phyloP scores from a whole-genome alignment of 2,888 invertebrate genomes.

The Drosophila demipolita region DNA sequence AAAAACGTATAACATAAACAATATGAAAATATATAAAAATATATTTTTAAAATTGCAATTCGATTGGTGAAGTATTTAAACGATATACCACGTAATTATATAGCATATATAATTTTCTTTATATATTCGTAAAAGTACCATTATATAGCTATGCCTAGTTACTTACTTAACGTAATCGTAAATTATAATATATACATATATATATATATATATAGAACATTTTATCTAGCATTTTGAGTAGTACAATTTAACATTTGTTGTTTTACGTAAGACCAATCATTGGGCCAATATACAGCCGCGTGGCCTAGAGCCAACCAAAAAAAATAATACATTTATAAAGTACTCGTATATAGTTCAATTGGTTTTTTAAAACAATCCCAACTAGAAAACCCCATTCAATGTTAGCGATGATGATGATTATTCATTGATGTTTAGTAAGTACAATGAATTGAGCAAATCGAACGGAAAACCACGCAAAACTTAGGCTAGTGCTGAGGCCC shows the following conservation, averaged over 20 bases:
- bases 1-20: conserved; percentile 28
- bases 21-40: conserved; percentile 5
- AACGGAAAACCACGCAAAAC: conserved; percentile 22
- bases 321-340: conserved; percentile 20
- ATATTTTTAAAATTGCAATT: conserved; percentile 47
- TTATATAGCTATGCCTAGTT: conserved; percentile 71
- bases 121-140: conserved; percentile 55
- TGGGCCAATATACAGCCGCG: conserved; percentile 43
- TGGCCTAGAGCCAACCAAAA: conserved; percentile 31
- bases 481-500: conserved; percentile 70
- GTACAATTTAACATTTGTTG: conserved; percentile 71
- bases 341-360: conserved; percentile 38
- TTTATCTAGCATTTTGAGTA: conserved; percentile 76
- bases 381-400: conserved; percentile 22
- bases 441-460: conserved; percentile 38
- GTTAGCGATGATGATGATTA: conserved; percentile 31
- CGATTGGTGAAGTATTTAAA: conserved; percentile 66
- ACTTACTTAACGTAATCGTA: conserved; percentile 50
- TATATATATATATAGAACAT: conserved; percentile 55
- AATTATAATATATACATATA: conserved; percentile 19
- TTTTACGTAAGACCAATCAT: conserved; percentile 53
- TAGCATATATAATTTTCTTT: conserved; percentile 61
- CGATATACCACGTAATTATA: conserved; percentile 46
- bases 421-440: conserved; percentile 69
- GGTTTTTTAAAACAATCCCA: conserved; percentile 18